Evolutionary conservation across 37 sponge, comb jelly and placozoan species (phyloP), one percentile per base, ranked within the genome.

Genomic region (Mnemiopsis leidyi): DNA sequence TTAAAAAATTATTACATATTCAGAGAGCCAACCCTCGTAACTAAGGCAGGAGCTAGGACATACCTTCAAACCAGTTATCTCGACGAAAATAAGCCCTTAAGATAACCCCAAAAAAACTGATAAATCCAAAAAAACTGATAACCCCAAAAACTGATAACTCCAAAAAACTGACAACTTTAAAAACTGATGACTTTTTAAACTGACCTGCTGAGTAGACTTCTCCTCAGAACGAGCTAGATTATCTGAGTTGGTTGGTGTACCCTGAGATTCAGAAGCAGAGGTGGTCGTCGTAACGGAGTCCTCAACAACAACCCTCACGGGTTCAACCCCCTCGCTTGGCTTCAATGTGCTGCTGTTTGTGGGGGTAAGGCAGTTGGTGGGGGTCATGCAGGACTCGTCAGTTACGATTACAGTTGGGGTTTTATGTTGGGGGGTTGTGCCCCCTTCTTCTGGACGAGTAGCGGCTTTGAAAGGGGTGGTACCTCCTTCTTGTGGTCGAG

Each of bases 381-480:
- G 79, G 20, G 79, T 77, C 79, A 77, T 77, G 36, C 79, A 77
- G 79, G 26, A 33, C 73, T 23, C 73, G 30, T 71, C 73, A 31
- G 79, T 77, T 32, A 13, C 36, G 9, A 32, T 32, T 18, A 31
- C 79, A 69, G n/a, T 5, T 5, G 29, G 28, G 29, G 29, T 25
- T 3, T 21, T 1, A 1, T 25, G 73, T 21, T 69, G 7, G 23
- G 7, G 28, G 29, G 28, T 69, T 16, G 73, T 69, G 73, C 21
- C n/a, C 3, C n/a, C 73, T 69, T 69, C 73, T 20, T 21, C 9
- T 18, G 30, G 32, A 13, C 9, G 5, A 32, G 32, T 31, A 13
- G 33, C 3, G 30, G 1, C 32, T 26, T 31, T 36, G 9, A 77
- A 32, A 16, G 1, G 32, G 32, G 79, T 77, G 79, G 32, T 32